Evolutionary conservation across 2,113 vertebrate genomes (phyloP), one percentile per base, ranked within the genome.

Genomic region (Lepisosteus oculatus): DNA sequence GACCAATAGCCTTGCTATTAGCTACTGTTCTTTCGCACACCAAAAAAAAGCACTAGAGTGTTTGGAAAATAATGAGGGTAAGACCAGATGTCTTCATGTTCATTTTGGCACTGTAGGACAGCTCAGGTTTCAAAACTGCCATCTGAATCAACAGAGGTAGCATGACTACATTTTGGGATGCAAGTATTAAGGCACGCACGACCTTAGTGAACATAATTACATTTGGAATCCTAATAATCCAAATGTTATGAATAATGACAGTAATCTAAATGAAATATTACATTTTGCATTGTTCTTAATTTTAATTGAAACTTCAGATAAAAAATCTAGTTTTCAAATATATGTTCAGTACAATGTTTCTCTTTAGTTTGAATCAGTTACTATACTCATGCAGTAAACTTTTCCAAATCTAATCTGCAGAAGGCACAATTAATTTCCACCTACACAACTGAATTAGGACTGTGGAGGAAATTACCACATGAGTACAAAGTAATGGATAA

Each of bases 401-500:
- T n/a, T 11, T 45, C 59, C 54, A 55, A 66, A 71, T 69, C 17
- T 56, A 77, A 76, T 76, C 70, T 68, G 6, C 15, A 15, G 47
- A 42, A 64, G 73, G 68, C 73, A 65, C 70, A 76, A 73, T 77
- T 78, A 61, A 76, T 80, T 78, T 74, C 61, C 76, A 67, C 44
- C 65, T 8, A 70, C 67, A 73, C 17, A 74, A 71, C 51, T 56
- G 56, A 54, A 71, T 73, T 72, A 72, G 12, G 55, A 62, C 61
- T 13, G 43, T 12, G 42, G 43, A 55, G 62, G 17, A 51, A 55
- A 41, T 14, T 44, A 65, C 69, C 74, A 74, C 68, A 69, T 15
- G 65, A 74, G 15, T 3, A 44, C 57, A 17, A 15, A 63, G 71
- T 72, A 72, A 73, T 8, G 44, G 45, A 43, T 63, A 69, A 63